phyloP scores from a whole-genome alignment of 2,888 invertebrate species.

The Resseliella maxima region DNA sequence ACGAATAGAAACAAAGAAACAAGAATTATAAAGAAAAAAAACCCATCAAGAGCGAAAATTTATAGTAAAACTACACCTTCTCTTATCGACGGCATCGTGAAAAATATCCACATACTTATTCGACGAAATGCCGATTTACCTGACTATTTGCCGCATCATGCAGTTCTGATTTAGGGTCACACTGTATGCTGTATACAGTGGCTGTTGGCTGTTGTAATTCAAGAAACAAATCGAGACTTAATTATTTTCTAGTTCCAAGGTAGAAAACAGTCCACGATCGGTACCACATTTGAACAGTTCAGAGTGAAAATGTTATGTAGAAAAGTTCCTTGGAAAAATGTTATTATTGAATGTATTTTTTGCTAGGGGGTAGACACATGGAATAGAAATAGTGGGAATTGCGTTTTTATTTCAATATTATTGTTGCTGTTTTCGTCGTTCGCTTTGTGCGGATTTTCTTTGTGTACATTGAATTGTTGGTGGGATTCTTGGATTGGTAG shows the following conservation, averaged over 20 bases:
- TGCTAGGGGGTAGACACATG: too few species aligned
- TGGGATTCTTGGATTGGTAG: too few species aligned
- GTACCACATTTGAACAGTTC: too few species aligned
- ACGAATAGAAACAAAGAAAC: background rate
- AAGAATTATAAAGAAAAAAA: background rate
- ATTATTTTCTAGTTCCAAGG: constrained; percentile 48
- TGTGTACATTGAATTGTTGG: too few species aligned
- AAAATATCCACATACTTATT: background rate
- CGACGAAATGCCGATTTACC: background rate
- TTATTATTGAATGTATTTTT: background rate
- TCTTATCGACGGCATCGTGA: background rate
- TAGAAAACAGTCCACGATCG: too few species aligned
- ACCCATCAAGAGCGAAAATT: background rate
- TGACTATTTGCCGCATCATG: background rate
- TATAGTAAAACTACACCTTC: constrained; percentile 17
- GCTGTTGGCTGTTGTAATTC: background rate
- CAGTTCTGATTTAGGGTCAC: background rate
- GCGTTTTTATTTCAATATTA: too few species aligned
- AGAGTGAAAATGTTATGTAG: too few species aligned
- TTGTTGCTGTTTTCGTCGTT: too few species aligned
- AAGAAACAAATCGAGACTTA: constrained; percentile 32
- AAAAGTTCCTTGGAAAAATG: too few species aligned
- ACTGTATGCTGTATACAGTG: background rate
- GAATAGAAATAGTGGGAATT: too few species aligned
- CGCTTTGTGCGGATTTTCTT: too few species aligned